Conservation (phyloP, 2,888 invertebrate species). For the Eristalis pertinax region DNA sequence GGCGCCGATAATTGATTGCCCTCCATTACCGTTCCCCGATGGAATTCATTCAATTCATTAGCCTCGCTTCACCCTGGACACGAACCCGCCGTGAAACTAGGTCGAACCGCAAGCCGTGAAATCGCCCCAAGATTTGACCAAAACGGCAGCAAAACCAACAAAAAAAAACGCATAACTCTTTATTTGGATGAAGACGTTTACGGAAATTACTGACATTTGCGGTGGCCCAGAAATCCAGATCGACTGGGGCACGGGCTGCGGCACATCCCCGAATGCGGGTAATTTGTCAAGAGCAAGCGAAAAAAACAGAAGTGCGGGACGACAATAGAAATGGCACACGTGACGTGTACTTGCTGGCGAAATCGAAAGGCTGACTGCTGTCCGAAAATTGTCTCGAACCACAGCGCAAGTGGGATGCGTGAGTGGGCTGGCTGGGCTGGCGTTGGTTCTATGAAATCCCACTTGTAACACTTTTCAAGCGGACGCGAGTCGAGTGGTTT, state of each 20-base stretch:
- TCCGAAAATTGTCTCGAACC: neutral
- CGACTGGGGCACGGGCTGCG: neutral
- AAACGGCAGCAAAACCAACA: neutral
- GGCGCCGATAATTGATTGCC: neutral
- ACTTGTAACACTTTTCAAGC: neutral
- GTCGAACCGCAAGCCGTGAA: neutral
- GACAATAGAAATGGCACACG: neutral
- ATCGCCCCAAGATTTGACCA: neutral
- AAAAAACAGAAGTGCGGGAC: neutral
- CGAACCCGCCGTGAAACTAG: neutral
- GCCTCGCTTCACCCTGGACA: neutral
- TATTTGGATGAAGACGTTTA: neutral
- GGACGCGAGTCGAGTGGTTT: neutral
- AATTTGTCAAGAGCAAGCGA: neutral
- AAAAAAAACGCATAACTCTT: neutral
- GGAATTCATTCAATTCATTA: neutral
- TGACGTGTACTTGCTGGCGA: neutral
- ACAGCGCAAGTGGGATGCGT: neutral
- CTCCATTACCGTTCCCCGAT: neutral
- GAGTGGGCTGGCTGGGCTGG: neutral
- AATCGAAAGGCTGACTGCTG: neutral
- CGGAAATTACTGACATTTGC: neutral
- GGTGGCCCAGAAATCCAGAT: neutral
- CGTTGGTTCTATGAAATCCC: neutral
- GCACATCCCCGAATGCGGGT: neutral